Evolutionary conservation across 2,888 invertebrate genomes (phyloP).

Genomic region (Cheiracanthium punctorium): DNA sequence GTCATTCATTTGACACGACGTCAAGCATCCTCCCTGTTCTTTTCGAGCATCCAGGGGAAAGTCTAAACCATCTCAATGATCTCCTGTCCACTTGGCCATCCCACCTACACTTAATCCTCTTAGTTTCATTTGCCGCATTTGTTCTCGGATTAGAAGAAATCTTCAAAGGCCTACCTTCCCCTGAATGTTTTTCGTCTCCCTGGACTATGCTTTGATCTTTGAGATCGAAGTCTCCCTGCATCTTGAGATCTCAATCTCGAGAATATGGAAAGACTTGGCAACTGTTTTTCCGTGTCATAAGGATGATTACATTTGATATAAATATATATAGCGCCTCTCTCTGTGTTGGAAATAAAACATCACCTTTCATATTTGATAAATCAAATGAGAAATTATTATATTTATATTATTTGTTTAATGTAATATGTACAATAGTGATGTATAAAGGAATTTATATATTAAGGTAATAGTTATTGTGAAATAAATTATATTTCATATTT

Average conservation of each 20-base stretch:
- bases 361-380: too few relatives aligned
- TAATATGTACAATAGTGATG: too few relatives aligned
- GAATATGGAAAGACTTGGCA: not conserved
- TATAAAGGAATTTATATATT: too few relatives aligned
- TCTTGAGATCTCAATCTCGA: not conserved
- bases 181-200: not conserved
- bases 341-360: too few relatives aligned
- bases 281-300: not conserved
- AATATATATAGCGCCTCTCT: too few relatives aligned
- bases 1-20: not conserved
- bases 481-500: too few relatives aligned
- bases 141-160: conserved; percentile 49
- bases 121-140: conserved; percentile 57
- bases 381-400: too few relatives aligned
- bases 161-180: not conserved
- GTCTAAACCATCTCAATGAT: not conserved
- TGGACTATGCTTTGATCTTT: not conserved
- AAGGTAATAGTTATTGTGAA: too few relatives aligned
- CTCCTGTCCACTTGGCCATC: conserved; percentile 46
- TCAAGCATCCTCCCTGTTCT: not conserved
- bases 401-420: too few relatives aligned
- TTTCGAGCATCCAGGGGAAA: not conserved
- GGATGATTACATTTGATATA: too few relatives aligned
- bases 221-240: not conserved
- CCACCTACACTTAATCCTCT: conserved; percentile 61